phyloP scores from a whole-genome alignment of 2,888 invertebrate genomes.

The Ophonus ardosiacus region DNA sequence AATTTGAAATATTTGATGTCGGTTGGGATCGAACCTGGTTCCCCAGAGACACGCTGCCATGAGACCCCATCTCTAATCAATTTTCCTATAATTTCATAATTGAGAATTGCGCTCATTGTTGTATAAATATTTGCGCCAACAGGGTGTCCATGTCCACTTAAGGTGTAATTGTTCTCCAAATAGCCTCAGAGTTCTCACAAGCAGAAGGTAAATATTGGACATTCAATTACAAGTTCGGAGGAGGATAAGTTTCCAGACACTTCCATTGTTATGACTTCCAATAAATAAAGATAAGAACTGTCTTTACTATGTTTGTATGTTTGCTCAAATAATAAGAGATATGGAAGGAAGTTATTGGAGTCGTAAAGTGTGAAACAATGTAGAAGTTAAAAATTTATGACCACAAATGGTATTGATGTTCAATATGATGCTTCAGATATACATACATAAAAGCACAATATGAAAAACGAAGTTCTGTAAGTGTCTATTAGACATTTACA shows the following conservation, averaged over 20 bases:
- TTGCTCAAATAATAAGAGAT: constrained; percentile 32
- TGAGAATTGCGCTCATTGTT: not conserved
- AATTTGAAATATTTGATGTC: no score
- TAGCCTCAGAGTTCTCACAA: constrained; percentile 37
- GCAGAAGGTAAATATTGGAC: constrained; percentile 51
- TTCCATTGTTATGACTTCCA: constrained; percentile 42
- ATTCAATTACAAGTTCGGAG: constrained; percentile 48
- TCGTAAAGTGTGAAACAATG: not conserved
- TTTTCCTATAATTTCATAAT: not conserved
- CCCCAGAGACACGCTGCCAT: no score
- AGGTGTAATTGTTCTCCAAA: constrained; percentile 58
- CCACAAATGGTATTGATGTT: not conserved
- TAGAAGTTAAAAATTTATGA: not conserved
- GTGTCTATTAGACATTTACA: no score
- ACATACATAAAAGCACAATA: not conserved
- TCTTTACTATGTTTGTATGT: constrained; percentile 23
- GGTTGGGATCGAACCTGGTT: no score
- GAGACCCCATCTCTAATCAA: no score
- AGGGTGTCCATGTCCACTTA: constrained; percentile 43
- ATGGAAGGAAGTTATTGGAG: not conserved
- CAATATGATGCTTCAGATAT: not conserved
- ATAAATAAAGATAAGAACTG: constrained; percentile 29
- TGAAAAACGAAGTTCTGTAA: no score
- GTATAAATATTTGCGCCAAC: not conserved
- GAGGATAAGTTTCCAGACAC: constrained; percentile 32